Evolutionary conservation across 2,888 invertebrate genomes (phyloP), one percentile per base, ranked within the genome.

Genomic region (Neoitamus cyanurus): DNA sequence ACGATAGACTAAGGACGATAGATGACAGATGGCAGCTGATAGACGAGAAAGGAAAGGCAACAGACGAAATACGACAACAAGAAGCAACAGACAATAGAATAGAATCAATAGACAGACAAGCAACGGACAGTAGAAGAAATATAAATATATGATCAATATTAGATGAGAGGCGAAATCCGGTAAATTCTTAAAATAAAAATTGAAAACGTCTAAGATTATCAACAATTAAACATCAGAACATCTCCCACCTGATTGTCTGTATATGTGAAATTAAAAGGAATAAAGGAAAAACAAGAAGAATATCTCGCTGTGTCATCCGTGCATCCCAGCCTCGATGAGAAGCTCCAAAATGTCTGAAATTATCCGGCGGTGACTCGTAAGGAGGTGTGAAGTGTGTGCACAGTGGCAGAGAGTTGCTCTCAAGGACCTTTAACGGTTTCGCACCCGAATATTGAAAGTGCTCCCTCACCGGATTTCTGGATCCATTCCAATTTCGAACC

Each of bases 401-500:
- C 15, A 58, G 42, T 5, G 58, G 20, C 9, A 58, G 15, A 42
- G 42, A 42, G 58, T 58, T 58, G 58, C 11, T 20, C 58, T 58
- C 5, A 58, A 58, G 58, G 25, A 58, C 58, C 58, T 9, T 58
- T 3, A 9, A 15, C 9, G 58, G 20, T 58, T 58, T 58, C 20
- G 15, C 58, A 58, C 15, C 25, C 58, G 58, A 58, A 58, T 58
- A 58, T 58, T 58, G 70, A 70, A 70, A 70, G 70, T 30, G 70
- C 15, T 77, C 77, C 77, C 30, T 42, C 2, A 20, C 36, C 37
- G 28, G 42, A 77, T 42, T 77, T 77, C 42, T 77, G 77, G 77
- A 77, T 42, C n/a, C 15, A 20, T 20, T 77, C 77, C 77, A 77
- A 77, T 46, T 77, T 77, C 42, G 42, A 42, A 15, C 30, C 42